These are phyloP conservation scores for Gerris lacustris DNA, from an alignment of 2,888 invertebrate species.

Conservation along the genomic window DNA sequence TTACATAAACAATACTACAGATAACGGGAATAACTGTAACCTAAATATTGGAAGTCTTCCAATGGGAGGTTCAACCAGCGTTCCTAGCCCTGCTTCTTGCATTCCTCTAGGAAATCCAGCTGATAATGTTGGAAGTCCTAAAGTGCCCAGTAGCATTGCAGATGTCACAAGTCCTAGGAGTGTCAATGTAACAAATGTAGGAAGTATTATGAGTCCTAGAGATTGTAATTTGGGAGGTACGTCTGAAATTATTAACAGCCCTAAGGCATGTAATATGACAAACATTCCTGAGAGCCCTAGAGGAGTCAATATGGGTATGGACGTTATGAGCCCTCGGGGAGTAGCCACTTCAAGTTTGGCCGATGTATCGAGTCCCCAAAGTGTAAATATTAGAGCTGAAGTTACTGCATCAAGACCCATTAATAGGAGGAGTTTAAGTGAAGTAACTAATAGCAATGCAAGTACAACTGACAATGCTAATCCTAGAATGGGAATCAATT, in stretches of 20 bases:
- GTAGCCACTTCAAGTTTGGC: background rate
- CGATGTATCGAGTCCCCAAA: background rate
- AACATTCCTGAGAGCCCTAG: background rate
- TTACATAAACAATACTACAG: no score
- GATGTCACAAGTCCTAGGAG: slow-evolving; percentile 1
- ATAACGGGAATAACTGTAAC: no score
- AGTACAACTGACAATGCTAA: no score
- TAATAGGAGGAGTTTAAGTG: background rate
- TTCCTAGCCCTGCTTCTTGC: background rate
- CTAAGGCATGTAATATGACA: background rate
- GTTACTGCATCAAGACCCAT: background rate
- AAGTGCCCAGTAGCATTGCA: background rate
- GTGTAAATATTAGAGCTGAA: background rate
- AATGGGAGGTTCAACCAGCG: background rate
- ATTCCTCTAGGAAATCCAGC: background rate
- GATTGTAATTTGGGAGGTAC: background rate
- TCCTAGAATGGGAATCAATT: no score
- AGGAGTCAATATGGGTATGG: background rate
- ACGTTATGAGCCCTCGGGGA: background rate
- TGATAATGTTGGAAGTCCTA: background rate
- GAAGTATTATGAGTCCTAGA: background rate
- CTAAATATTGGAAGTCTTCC: no score
- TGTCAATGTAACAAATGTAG: background rate
- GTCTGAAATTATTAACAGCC: background rate
- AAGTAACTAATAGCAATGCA: no score